Conservation (phyloP, 2,113 vertebrate species). For the Platycercus adscitus region DNA sequence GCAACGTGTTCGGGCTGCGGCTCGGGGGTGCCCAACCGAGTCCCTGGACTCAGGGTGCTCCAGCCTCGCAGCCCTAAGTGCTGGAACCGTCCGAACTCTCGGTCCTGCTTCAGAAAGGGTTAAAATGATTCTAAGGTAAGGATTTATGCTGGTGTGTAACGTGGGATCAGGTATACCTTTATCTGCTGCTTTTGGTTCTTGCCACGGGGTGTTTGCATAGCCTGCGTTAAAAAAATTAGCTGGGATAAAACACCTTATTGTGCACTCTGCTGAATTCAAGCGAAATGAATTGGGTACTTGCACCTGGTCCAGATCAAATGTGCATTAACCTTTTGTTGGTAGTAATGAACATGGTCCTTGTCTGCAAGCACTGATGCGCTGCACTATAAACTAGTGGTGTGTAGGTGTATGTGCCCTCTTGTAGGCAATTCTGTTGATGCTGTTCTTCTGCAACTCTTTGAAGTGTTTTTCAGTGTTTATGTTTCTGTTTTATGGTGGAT, state of each 20-base stretch:
- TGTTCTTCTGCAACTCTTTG: not conserved
- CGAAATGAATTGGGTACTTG: not conserved
- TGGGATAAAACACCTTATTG: not conserved
- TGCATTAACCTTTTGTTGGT: not conserved
- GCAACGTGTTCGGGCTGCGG: not conserved
- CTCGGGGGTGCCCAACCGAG: not conserved
- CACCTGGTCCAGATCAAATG: not conserved
- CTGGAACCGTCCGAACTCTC: not conserved
- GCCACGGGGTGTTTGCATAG: not conserved
- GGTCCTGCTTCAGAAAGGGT: not conserved
- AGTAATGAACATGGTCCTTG: not conserved
- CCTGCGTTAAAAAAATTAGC: not conserved
- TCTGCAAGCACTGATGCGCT: not conserved
- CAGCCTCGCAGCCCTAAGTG: not conserved
- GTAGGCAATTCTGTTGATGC: not conserved
- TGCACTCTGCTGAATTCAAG: not conserved
- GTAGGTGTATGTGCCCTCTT: not conserved
- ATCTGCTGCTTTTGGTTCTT: not conserved
- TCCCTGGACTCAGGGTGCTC: not conserved
- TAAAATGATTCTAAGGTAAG: not conserved
- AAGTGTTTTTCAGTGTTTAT: not conserved
- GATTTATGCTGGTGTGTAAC: not conserved
- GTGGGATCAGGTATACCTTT: not conserved
- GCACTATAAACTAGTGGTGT: not conserved
- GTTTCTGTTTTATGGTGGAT: not conserved